Evolutionary conservation across 2,113 vertebrate species (phyloP).

Genomic region (Stegostoma tigrinum): DNA sequence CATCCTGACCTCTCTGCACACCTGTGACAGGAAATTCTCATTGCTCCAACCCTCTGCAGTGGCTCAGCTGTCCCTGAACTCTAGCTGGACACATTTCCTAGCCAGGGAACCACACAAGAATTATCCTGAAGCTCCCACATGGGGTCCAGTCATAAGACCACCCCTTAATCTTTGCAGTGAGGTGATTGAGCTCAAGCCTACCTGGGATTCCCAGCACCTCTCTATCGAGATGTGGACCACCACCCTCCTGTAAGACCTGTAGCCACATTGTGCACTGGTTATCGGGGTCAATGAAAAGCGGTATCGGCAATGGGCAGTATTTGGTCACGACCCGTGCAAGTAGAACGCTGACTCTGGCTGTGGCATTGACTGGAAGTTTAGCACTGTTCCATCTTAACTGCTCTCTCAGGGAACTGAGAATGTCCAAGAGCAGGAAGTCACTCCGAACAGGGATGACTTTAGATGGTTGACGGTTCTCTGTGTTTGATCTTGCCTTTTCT

Average conservation of each 20-base stretch:
- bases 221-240: not conserved
- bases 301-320: conserved; percentile 48
- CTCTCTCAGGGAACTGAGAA: conserved; percentile 45
- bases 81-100: too few species aligned
- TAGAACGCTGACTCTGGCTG: conserved; percentile 49
- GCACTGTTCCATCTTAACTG: conserved; percentile 48
- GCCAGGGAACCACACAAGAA: too few species aligned
- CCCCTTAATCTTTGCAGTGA: not conserved
- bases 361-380: conserved; percentile 44
- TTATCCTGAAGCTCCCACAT: not conserved
- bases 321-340: conserved; percentile 52
- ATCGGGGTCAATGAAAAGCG: conserved; percentile 60
- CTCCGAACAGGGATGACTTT: conserved; percentile 48
- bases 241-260: conserved; percentile 33
- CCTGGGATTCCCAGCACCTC: not conserved
- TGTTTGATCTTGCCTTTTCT: not conserved
- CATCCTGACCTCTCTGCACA: too few species aligned
- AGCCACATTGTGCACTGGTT: conserved; percentile 48
- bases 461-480: not conserved
- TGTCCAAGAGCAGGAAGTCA: conserved; percentile 48
- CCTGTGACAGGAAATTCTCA: too few species aligned
- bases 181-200: not conserved
- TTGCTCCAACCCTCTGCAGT: too few species aligned
- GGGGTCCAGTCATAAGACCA: not conserved
- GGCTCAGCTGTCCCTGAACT: too few species aligned